Percentiles rank a stretch among this genome's conserved stretches.
phyloP scores from a whole-genome alignment of 1,140 invertebrate genomes.

The Pteromalus puparum region DNA sequence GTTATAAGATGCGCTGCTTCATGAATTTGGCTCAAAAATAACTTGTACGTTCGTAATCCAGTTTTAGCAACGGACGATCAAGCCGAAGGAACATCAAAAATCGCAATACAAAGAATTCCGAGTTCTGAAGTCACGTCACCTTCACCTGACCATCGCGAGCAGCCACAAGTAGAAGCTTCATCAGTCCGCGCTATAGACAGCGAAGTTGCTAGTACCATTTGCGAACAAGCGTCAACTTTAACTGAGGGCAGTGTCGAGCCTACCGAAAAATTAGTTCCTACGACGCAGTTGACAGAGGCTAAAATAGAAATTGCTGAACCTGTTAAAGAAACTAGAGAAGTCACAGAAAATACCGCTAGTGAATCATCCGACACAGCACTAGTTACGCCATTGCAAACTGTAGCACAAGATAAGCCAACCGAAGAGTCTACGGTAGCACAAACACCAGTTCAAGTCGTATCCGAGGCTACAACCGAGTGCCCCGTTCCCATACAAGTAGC shows the following conservation, averaged over 20 bases:
- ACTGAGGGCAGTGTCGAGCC: background rate
- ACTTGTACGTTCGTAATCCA: conserved; percentile 19
- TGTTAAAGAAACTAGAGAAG: background rate
- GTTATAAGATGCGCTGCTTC: background rate
- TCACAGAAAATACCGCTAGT: background rate
- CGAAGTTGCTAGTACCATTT: background rate
- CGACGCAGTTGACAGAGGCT: background rate
- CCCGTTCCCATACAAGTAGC: conserved; percentile 71
- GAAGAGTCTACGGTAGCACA: background rate
- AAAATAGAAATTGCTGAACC: conserved; percentile 2
- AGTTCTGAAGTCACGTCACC: background rate
- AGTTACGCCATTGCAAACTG: conserved; percentile 23
- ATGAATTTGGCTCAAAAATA: background rate
- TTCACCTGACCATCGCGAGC: background rate
- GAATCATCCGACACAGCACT: background rate
- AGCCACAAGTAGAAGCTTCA: background rate
- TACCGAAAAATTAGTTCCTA: background rate
- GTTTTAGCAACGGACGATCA: conserved; percentile 41
- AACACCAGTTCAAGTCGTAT: conserved; percentile 22
- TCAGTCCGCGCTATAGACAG: background rate
- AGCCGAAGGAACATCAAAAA: conserved; percentile 27
- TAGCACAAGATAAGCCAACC: background rate
- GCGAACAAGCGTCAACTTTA: background rate
- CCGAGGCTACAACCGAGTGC: conserved; percentile 40
- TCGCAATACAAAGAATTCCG: conserved; percentile 10